phyloP scores from a whole-genome alignment of 2,113 vertebrate species.

The Cephalophus harveyi region DNA sequence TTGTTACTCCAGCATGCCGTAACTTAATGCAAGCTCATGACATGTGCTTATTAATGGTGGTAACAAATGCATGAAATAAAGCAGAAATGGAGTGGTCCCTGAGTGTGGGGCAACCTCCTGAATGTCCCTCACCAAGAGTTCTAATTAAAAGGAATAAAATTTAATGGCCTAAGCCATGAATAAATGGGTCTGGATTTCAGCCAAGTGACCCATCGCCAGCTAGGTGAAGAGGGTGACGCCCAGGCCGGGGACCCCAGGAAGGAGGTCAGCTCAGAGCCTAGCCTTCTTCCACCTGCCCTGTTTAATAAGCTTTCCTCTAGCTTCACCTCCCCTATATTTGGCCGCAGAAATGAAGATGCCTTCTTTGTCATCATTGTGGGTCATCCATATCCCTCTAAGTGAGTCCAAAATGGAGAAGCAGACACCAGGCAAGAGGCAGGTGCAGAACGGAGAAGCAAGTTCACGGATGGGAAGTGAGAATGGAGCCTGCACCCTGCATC shows the following conservation, averaged over 20 bases:
- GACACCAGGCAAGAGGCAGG: background rate
- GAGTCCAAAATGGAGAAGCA: background rate
- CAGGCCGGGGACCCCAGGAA: rapidly evolving
- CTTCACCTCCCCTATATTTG: no score
- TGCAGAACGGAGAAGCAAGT: rapidly evolving
- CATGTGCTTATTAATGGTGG: rapidly evolving
- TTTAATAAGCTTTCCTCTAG: background rate
- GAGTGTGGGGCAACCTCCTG: background rate
- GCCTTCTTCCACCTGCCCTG: background rate
- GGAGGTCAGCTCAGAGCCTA: rapidly evolving
- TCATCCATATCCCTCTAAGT: rapidly evolving
- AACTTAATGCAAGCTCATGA: background rate
- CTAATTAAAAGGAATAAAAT: no score
- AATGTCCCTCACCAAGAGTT: background rate
- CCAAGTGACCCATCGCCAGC: background rate
- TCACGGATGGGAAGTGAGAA: rapidly evolving
- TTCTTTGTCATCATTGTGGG: background rate
- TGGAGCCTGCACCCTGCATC: background rate
- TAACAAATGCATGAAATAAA: background rate
- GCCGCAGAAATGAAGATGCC: rapidly evolving
- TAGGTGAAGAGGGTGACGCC: background rate
- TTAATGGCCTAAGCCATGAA: background rate
- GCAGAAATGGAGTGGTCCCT: rapidly evolving
- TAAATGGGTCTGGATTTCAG: background rate
- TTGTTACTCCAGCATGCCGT: background rate